Evolutionary conservation across 64 coral and sea anemone genomes (phyloP).

Genomic region (Porites australiensis): DNA sequence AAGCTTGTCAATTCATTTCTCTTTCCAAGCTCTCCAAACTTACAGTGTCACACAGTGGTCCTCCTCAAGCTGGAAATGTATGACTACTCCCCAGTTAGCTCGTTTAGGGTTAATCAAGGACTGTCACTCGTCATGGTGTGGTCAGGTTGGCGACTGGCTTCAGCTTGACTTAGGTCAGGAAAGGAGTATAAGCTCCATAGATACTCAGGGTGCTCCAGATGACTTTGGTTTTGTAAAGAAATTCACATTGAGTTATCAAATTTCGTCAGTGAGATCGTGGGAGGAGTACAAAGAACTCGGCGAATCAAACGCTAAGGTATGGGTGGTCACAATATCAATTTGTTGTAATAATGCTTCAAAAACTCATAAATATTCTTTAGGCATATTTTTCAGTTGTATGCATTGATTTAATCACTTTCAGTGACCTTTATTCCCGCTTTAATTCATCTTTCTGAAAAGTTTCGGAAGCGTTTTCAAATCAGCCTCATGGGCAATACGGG

Average conservation of each 20-base stretch:
- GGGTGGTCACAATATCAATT: too few relatives aligned
- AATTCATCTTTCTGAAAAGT: too few relatives aligned
- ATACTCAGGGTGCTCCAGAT: slow-evolving; percentile 6
- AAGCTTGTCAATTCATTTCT: background rate
- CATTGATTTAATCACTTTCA: too few relatives aligned
- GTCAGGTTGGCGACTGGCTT: background rate
- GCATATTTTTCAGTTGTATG: too few relatives aligned
- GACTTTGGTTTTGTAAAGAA: slow-evolving; percentile 1
- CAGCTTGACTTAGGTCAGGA: background rate
- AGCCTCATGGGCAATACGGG: too few relatives aligned
- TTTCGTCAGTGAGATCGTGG: background rate
- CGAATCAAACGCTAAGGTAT: background rate
- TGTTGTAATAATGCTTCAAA: too few relatives aligned
- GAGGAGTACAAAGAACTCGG: background rate
- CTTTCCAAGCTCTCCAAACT: background rate
- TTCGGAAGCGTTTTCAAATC: too few relatives aligned
- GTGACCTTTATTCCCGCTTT: too few relatives aligned
- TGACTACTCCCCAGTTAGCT: background rate
- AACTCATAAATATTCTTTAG: too few relatives aligned
- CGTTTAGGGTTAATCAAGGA: background rate
- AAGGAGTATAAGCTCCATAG: background rate
- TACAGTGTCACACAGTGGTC: slow-evolving; percentile 1
- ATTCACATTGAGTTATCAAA: background rate
- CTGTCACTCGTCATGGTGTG: slow-evolving; percentile 28
- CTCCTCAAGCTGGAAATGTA: slow-evolving; percentile 10